Conservation (phyloP, 2,797 vertebrate species). For the Tokudaia muenninki region DNA sequence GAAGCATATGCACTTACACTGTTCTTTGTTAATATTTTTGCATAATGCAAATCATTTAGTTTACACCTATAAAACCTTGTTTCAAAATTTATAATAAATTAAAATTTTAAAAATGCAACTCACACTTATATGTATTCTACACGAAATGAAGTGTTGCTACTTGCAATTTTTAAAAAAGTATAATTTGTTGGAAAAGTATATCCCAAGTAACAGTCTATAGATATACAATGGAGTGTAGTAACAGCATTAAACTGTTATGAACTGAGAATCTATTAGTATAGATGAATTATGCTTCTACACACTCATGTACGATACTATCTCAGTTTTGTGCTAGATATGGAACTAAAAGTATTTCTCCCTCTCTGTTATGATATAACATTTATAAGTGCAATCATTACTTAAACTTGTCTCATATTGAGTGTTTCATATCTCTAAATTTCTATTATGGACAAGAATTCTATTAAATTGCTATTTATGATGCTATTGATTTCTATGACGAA, state of each 20-base stretch:
- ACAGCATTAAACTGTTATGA: neutral
- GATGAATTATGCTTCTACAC: neutral
- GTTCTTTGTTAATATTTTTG: neutral
- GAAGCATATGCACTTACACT: neutral
- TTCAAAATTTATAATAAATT: neutral
- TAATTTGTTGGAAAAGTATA: neutral
- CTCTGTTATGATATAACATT: neutral
- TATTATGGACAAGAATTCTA: neutral
- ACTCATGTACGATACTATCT: neutral
- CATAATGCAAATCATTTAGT: neutral
- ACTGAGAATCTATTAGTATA: neutral
- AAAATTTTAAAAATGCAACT: neutral
- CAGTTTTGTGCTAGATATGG: neutral
- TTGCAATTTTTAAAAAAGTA: neutral
- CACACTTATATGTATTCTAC: neutral
- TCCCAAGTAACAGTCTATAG: neutral
- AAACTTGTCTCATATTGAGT: neutral
- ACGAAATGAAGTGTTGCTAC: neutral
- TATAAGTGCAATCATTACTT: neutral
- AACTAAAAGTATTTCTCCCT: neutral
- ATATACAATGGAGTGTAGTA: neutral
- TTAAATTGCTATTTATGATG: neutral
- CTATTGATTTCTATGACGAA: neutral
- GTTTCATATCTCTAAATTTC: conserved; percentile 1
- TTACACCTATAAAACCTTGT: neutral